Evolutionary conservation across 2,113 vertebrate species (phyloP).

Genomic region (Pseudopipra pipra): DNA sequence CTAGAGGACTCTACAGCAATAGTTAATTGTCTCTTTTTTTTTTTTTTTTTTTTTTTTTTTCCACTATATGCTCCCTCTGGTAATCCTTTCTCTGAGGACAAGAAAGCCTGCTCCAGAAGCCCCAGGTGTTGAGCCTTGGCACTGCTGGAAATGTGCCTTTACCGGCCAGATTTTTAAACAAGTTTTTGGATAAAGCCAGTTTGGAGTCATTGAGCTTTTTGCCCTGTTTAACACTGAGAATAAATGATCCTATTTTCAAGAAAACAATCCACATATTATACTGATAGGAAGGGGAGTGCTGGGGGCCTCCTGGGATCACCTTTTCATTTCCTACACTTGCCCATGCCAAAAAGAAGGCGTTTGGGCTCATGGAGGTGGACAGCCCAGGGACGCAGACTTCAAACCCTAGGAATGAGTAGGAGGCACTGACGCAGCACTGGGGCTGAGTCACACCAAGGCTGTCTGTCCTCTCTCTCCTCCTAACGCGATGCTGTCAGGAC

Average conservation of each 20-base stretch:
- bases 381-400: neutral
- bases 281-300: neutral
- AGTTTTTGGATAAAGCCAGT: neutral
- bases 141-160: neutral
- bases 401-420: neutral
- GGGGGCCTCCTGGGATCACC: neutral
- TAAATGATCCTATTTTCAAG: neutral
- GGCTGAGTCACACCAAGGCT: neutral
- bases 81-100: neutral
- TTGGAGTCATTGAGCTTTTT: neutral
- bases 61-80: neutral
- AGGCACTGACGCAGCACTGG: neutral
- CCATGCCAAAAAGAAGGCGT: neutral
- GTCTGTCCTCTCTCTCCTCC: neutral
- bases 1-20: conserved; percentile 61
- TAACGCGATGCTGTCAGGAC: neutral
- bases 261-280: neutral
- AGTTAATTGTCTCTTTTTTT: neutral
- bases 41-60: too few species aligned
- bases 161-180: neutral
- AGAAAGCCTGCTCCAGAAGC: neutral
- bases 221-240: neutral
- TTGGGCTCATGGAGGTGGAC: neutral
- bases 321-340: neutral
- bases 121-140: neutral